These are phyloP conservation scores for Nerophis ophidion DNA, from an alignment of 2,113 vertebrate genomes.

Conservation along the genomic window DNA sequence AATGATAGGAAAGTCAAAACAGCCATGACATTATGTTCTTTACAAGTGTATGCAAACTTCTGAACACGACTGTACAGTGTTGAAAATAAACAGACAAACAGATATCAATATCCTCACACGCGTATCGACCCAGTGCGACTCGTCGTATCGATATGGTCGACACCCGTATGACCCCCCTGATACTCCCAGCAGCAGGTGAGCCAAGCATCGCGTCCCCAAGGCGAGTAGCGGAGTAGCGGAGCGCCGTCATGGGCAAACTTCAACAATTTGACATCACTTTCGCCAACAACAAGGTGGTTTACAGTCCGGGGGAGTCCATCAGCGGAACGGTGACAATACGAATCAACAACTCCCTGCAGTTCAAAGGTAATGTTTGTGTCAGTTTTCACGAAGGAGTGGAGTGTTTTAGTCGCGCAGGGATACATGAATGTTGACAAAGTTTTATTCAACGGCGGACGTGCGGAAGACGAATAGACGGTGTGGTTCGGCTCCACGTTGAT, in stretches of 20 bases:
- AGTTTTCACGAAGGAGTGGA: background rate
- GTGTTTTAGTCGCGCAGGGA: slow-evolving; percentile 7
- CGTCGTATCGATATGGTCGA: background rate
- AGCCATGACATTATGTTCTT: too few species aligned
- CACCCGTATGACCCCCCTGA: slow-evolving; percentile 1
- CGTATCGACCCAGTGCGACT: too few species aligned
- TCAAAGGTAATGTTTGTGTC: slow-evolving; percentile 75
- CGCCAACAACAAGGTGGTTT: slow-evolving; percentile 85
- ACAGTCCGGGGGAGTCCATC: slow-evolving; percentile 86
- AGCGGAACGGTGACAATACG: slow-evolving; percentile 81
- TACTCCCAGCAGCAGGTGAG: slow-evolving; percentile 52
- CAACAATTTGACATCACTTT: slow-evolving; percentile 88
- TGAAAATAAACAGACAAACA: background rate
- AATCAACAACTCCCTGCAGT: slow-evolving; percentile 75
- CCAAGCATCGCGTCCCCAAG: slow-evolving; percentile 26
- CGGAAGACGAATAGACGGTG: background rate
- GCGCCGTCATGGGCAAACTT: slow-evolving; percentile 82
- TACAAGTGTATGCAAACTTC: too few species aligned
- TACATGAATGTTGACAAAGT: slow-evolving; percentile 26
- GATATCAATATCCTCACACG: too few species aligned
- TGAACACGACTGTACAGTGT: too few species aligned
- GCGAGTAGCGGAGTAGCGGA: slow-evolving; percentile 23
- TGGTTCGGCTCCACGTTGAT: background rate
- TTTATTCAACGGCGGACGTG: slow-evolving; percentile 10
- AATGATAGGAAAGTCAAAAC: too few species aligned